Evolutionary conservation across 1,140 invertebrate genomes (phyloP), one percentile per base, ranked within the genome.

Genomic region (Sycobia sp.): DNA sequence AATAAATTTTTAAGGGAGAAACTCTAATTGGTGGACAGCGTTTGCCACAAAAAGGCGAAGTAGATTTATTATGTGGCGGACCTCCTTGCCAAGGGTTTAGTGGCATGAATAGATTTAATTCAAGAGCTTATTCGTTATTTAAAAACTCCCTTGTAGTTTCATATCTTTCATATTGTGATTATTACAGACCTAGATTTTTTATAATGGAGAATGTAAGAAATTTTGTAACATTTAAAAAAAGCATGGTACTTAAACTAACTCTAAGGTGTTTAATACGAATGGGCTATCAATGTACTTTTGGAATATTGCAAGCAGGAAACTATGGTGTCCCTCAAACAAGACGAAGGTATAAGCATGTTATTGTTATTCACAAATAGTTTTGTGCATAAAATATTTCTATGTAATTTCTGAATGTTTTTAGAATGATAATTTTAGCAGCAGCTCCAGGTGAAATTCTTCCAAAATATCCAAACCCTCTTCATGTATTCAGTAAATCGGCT

Each of bases 51-150:
- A 90, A 87, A 73, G 91, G 92, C 7, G 91, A 94, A 61, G 92
- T 96, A 1, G 92, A 95, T 68, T 73, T 95, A 38, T 73, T 96
- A 3, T 92, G 91, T 74, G 94, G 93, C 36, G 93, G 93, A 5
- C 93, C 93, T n/a, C 93, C 93, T 1, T 96, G 93, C 76, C 94
- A 96, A 81, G 93, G 93, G 0, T 96, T 95, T 76, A 93, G 90
- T 65, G 91, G 90, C 23, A 94, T 95, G 91, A 95, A 95, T 80
- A 82, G 92, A 18, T 95, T 95, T 74, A 95, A 92, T 78, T 89
- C 87, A 0, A 79, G 91, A n/a, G 89, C 94, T 69, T 95, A 94
- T 78, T 94, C 92, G 0, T 83, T 88, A 25, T 95, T 95, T 69
- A 94, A 94, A 84, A 95, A 94, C 76, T 95, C 93, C 0, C 79